These are phyloP conservation scores for Halichoerus grypus DNA, from an alignment of 2,113 vertebrate species.

Conservation along the genomic window DNA sequence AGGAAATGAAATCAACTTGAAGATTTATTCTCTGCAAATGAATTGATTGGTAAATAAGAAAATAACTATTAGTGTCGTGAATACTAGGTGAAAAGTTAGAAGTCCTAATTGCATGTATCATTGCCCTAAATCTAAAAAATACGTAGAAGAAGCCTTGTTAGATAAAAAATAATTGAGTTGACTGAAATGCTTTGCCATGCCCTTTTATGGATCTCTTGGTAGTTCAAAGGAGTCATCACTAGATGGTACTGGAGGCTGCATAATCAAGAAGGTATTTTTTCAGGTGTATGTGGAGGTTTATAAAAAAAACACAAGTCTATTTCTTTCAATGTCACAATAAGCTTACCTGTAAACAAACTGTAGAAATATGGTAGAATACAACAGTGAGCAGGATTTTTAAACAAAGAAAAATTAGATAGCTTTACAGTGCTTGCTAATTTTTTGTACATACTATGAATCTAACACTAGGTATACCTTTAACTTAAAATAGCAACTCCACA, in stretches of 20 bases:
- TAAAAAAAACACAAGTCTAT: constrained; percentile 6
- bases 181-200: neutral
- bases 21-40: neutral
- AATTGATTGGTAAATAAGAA: neutral
- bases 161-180: neutral
- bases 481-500: neutral
- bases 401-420: neutral
- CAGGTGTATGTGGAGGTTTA: neutral
- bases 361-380: neutral
- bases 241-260: constrained; percentile 46
- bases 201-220: neutral
- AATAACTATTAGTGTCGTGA: neutral
- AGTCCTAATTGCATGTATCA: neutral
- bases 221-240: constrained; percentile 61
- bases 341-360: neutral
- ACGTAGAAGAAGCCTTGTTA: neutral
- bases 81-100: neutral
- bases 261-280: constrained; percentile 1
- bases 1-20: neutral
- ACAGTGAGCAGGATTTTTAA: neutral
- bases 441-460: neutral
- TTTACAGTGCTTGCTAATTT: neutral
- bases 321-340: neutral
- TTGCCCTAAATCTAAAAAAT: neutral
- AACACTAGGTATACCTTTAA: neutral